Base-by-base conservation (phyloP, 2,888 invertebrate species). In the Miltochrista miniata region DNA sequence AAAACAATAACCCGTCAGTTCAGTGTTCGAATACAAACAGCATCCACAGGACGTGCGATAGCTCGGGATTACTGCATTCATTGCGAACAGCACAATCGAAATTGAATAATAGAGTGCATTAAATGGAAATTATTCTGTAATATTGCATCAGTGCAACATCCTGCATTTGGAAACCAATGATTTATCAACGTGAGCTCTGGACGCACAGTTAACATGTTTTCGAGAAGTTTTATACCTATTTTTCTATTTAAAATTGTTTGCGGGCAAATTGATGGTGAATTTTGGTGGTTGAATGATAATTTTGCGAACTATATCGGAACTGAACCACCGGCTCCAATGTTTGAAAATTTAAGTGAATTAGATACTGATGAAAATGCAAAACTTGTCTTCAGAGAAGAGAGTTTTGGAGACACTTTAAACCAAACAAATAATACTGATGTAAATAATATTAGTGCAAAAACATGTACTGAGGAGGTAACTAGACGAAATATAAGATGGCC, bases 241-340 rank as follows among this genome's bases (percentile, higher is more conserved):
- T 49, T 78, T 46, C 38, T 75, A 15, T 53, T 74, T 4, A 77
- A 76, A 67, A 58, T 69, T 18, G 72, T 70, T 36, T 54, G 64
- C 7, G 65, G 81, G 35, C 90, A 91, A 73, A 50, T 87, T 15
- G 80, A 84, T 46, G 90, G 90, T 33, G 83, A 85, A 60, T 90
- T 90, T 66, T 87, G 89, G 90, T 89, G 90, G 90, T 55, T 89
- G 12, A 80, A 87, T 51, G 70, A 82, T 31, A 81, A 87, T 58
- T 56, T 88, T 24, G 65, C 79, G 11, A 69, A 74, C 38, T 55
- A 81, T 8, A 72, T 76, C 37, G 72, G 74, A 5, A 61, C 70
- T 4, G 67, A 68, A 44, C 75, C 83, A 1, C 63, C 76, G 1
- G 64, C 68, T 5, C 85, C 85, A 0, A 68, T 64, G 55, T 80